Base-by-base conservation (phyloP, 2,888 invertebrate species). In the Eugnorisma glareosa region DNA sequence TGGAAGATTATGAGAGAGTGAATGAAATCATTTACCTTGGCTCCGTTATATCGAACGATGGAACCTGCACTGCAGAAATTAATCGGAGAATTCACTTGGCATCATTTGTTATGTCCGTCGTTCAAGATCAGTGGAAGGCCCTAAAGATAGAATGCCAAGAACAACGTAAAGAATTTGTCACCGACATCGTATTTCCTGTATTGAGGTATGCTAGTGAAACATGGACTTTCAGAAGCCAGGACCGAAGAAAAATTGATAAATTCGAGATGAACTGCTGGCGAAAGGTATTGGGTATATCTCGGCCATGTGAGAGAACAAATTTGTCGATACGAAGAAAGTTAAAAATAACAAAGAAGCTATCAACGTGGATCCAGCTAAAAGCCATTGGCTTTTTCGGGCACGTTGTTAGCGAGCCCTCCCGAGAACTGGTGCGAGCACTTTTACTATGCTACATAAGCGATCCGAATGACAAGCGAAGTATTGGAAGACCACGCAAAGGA, bases 1-100 rank as follows among this genome's bases (percentile, higher is more conserved):
- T 73, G 21, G 21, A 2, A 35, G 73, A 57, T 35, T 73, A 73
- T 43, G 73, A 73, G 72, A 73, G 73, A 72, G 73, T 73, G 15
- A 72, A 73, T 35, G 73, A 73, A n/a, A 72, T 73, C n/a, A n/a
- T 43, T n/a, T 73, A 73, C 35, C 73, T 73, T 57, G 73, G 73
- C 35, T 73, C 73, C 72, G 1, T 73, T 21, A 73, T 73, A 35
- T 73, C 73, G n/a, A 73, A 72, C 35, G 57, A 73, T 15, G 73
- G 72, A 35, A 72, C 73, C 1, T 72, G 73, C 35, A 73, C 43
- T 71, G 6, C 15, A 57, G 73, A 73, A 43, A 73, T 73, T 10
- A 15, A 73, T 15, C 57, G 73, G 1, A 57, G 73, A 43, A 70
- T 73, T n/a, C 4, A 15, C 4, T 31, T 73, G 43, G 73, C 73